Conservation (phyloP, 1,140 invertebrate species). For the Drosophila persimilis region DNA sequence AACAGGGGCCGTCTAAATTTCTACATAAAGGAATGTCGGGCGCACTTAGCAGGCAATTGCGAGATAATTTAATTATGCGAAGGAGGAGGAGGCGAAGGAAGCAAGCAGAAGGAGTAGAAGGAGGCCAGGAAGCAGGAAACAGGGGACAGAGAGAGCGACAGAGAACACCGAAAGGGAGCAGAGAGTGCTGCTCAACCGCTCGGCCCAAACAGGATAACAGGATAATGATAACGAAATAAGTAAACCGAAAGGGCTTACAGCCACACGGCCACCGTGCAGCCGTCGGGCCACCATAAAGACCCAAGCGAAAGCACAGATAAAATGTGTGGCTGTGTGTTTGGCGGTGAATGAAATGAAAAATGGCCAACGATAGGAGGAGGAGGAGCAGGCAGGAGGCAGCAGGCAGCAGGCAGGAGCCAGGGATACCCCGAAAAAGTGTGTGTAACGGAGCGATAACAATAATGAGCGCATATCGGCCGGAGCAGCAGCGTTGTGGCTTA, state of each 20-base stretch:
- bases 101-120: conserved; percentile 2
- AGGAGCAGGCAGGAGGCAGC: no score
- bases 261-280: conserved; percentile 5
- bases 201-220: conserved; percentile 58
- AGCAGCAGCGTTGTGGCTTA: conserved; percentile 36
- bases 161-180: background rate
- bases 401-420: no score
- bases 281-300: conserved; percentile 41
- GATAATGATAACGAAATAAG: conserved; percentile 79
- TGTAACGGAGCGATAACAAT: conserved; percentile 66
- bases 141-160: background rate
- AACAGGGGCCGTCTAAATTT: conserved; percentile 41
- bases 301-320: conserved; percentile 43
- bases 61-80: conserved; percentile 75
- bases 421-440: conserved; percentile 3
- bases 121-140: conserved; percentile 4
- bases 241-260: conserved; percentile 61
- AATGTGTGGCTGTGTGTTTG: conserved; percentile 26
- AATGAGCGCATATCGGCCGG: conserved; percentile 47
- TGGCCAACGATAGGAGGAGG: conserved; percentile 11
- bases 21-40: conserved; percentile 63
- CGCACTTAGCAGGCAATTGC: conserved; percentile 80
- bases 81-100: background rate
- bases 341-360: conserved; percentile 73
- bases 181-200: background rate